Percentiles rank a stretch among this genome's conserved stretches.
Conservation (phyloP, 1,140 invertebrate genomes). For the Cydia splendana region DNA sequence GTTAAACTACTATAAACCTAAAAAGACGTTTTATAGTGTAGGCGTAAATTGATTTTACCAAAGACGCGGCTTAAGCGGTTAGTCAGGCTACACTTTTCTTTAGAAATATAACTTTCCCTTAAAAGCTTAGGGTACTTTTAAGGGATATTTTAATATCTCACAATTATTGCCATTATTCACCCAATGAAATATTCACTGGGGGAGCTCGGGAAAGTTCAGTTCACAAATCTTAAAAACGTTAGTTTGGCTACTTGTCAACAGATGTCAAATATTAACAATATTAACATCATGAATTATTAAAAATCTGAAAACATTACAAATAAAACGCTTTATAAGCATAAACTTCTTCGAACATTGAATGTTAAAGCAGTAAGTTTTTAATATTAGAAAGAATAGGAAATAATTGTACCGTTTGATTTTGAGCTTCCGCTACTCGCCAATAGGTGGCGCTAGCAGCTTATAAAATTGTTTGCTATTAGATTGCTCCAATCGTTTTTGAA, state of each 20-base stretch:
- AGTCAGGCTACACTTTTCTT: too few species aligned
- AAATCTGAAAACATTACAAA: background rate
- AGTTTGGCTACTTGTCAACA: conserved; percentile 47
- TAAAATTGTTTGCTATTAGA: background rate
- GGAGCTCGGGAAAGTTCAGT: background rate
- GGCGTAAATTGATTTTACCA: too few species aligned
- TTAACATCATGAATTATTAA: background rate
- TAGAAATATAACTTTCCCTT: too few species aligned
- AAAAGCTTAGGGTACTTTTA: too few species aligned
- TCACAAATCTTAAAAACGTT: conserved; percentile 11
- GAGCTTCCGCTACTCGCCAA: conserved; percentile 34
- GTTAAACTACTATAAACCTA: too few species aligned
- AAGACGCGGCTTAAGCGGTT: too few species aligned
- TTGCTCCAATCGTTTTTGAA: too few species aligned
- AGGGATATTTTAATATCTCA: too few species aligned
- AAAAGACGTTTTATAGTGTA: too few species aligned
- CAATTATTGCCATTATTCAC: background rate
- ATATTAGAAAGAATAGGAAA: background rate
- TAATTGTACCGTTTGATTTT: background rate
- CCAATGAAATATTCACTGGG: background rate
- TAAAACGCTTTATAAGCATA: background rate
- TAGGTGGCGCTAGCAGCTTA: conserved; percentile 34
- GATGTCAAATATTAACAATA: conserved; percentile 42
- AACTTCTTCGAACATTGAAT: background rate
- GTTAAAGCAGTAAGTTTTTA: background rate